Evolutionary conservation across 2,113 vertebrate genomes (phyloP).

Genomic region (Miniopterus natalensis): DNA sequence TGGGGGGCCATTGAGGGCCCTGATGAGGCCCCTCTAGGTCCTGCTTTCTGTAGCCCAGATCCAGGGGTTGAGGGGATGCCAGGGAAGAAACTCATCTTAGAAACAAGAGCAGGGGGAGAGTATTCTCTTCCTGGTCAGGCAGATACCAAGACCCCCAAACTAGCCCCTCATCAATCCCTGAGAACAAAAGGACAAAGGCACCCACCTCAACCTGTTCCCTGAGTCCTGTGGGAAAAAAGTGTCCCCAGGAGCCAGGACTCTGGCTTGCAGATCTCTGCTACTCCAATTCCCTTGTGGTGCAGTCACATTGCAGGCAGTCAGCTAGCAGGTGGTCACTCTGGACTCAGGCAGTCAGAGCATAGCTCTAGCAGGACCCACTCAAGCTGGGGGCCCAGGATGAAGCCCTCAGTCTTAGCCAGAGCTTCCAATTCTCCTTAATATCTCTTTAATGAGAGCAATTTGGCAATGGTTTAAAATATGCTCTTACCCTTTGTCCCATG

Average conservation of each 20-base stretch:
- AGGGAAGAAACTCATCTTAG: background rate
- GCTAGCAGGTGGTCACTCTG: rapidly evolving
- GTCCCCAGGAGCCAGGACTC: background rate
- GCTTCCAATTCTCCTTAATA: slow-evolving; percentile 33
- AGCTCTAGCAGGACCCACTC: background rate
- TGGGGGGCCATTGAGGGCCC: background rate
- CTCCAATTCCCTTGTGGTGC: rapidly evolving
- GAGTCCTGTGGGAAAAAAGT: background rate
- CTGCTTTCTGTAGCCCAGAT: background rate
- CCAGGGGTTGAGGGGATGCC: background rate
- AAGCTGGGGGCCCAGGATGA: background rate
- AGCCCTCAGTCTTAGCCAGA: background rate
- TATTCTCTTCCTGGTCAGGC: background rate
- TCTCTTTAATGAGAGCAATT: slow-evolving; percentile 77
- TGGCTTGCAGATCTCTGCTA: background rate
- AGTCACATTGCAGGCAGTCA: rapidly evolving
- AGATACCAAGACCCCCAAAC: background rate
- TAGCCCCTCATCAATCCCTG: background rate
- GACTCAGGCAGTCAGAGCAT: rapidly evolving
- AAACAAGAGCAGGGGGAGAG: background rate
- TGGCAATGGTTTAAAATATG: slow-evolving; percentile 65
- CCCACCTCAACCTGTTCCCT: no score
- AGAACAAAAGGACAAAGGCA: background rate
- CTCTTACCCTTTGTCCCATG: slow-evolving; percentile 78
- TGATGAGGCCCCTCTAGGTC: background rate